A percentile compares a stretch with the other conserved stretches of the same genome.
These are phyloP conservation scores for Larimichthys crocea DNA, from an alignment of 2,113 vertebrate species.

Conservation along the genomic window DNA sequence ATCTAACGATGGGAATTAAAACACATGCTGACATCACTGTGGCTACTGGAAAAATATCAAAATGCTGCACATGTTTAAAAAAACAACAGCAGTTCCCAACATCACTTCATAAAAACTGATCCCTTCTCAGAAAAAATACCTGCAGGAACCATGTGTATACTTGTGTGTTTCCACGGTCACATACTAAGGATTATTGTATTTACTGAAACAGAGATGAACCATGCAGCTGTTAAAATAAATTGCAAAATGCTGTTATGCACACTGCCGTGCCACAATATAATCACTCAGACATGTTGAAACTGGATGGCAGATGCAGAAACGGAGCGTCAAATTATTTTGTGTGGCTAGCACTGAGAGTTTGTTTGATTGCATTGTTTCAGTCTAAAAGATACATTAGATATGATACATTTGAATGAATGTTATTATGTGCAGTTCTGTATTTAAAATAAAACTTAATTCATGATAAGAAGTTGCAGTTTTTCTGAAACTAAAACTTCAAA, in stretches of 20 bases:
- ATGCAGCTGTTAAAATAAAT: too few species aligned
- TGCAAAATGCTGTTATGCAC: too few species aligned
- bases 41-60: background rate
- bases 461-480: too few species aligned
- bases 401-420: background rate
- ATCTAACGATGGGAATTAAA: constrained; percentile 20
- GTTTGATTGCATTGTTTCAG: too few species aligned
- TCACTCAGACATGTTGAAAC: too few species aligned
- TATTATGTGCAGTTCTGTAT: background rate
- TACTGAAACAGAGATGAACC: too few species aligned
- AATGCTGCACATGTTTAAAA: background rate
- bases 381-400: background rate
- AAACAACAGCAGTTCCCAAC: background rate
- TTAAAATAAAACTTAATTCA: background rate
- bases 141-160: background rate
- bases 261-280: too few species aligned
- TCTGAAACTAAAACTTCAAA: background rate
- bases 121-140: background rate
- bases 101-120: background rate
- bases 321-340: background rate
- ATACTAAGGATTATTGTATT: background rate
- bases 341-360: background rate
- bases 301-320: too few species aligned
- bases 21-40: constrained; percentile 6
- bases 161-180: background rate